Evolutionary conservation across 1,140 invertebrate genomes (phyloP), one percentile per base, ranked within the genome.

Genomic region (Plodia interpunctella): DNA sequence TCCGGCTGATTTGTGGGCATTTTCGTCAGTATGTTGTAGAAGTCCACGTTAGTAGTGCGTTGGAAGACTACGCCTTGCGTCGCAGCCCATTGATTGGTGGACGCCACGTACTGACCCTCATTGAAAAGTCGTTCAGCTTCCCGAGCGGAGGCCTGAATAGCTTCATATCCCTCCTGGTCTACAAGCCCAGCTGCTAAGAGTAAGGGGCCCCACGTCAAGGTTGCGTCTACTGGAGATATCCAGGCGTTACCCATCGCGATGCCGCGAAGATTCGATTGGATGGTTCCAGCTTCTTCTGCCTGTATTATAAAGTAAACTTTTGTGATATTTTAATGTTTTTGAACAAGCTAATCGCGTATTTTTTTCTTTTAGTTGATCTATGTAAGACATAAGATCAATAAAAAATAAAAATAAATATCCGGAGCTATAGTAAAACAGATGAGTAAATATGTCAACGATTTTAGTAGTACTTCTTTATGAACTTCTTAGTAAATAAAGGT

Each of bases 181-280:
- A 95, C 88, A 59, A 94, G 90, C 13, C 94, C 94, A 73, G 87
- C 86, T 61, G 92, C 93, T 9, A 92, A 75, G 10, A 94, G 92
- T 15, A 97, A 86, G 0, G 94, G 94, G 1, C 92, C 95, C 96
- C 96, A 97, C 4, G 94, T 94, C 51, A 94, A 79, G 0, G 95
- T 94, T 15, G 94, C 94, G 75, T 97, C 95, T 49, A 97, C 92
- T 0, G 96, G 96, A 15, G 94, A 95, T 55, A 97, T 96, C 96
- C 96, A 97, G 0, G 95, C 93, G 81, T 97, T 96, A 2, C 96
- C 96, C 75, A 97, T 91, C 0, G 93, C 94, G 10, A 97, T 92
- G 0, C 96, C 96, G 64, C 91, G 91, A 44, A 98, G 91, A 65
- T 95, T 95, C 49, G 92, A 94, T 19, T 90, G 88, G 0, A 97